phyloP scores from a whole-genome alignment of 2,797 vertebrate species.

The Trachurus trachurus region DNA sequence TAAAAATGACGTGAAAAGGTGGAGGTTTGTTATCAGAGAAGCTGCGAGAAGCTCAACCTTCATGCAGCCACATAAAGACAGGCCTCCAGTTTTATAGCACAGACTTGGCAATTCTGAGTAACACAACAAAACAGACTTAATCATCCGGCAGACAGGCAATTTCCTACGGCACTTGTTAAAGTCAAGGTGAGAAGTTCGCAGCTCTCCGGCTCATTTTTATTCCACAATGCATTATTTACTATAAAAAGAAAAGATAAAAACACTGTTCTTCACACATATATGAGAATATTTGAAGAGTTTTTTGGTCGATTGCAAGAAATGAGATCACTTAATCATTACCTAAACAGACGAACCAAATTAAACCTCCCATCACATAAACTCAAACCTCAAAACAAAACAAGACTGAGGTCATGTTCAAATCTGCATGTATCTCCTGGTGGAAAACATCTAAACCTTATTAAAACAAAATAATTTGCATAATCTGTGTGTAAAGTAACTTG shows the following conservation, averaged over 20 bases:
- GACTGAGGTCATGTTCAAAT: background rate
- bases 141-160: slow-evolving; percentile 44
- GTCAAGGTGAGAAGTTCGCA: slow-evolving; percentile 32
- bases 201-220: slow-evolving; percentile 14
- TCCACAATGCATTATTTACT: slow-evolving; percentile 45
- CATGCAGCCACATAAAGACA: slow-evolving; percentile 24
- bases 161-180: slow-evolving; percentile 41
- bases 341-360: slow-evolving; percentile 19
- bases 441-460: no score
- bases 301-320: slow-evolving; percentile 19
- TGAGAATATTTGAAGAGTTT: background rate
- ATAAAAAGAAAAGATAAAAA: slow-evolving; percentile 3
- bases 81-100: slow-evolving; percentile 11
- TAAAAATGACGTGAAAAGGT: slow-evolving; percentile 48
- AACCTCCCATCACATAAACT: background rate
- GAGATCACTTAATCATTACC: slow-evolving; percentile 33
- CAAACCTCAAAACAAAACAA: slow-evolving; percentile 30
- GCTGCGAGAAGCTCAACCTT: slow-evolving; percentile 42
- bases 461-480: no score
- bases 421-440: no score
- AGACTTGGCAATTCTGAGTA: slow-evolving; percentile 39
- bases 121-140: slow-evolving; percentile 42
- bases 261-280: background rate
- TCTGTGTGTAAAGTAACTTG: background rate
- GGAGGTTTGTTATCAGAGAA: slow-evolving; percentile 50